Percentiles rank a stretch among this genome's conserved stretches.
Conservation (phyloP, 2,797 vertebrate species). For the Peromyscus aztecus region DNA sequence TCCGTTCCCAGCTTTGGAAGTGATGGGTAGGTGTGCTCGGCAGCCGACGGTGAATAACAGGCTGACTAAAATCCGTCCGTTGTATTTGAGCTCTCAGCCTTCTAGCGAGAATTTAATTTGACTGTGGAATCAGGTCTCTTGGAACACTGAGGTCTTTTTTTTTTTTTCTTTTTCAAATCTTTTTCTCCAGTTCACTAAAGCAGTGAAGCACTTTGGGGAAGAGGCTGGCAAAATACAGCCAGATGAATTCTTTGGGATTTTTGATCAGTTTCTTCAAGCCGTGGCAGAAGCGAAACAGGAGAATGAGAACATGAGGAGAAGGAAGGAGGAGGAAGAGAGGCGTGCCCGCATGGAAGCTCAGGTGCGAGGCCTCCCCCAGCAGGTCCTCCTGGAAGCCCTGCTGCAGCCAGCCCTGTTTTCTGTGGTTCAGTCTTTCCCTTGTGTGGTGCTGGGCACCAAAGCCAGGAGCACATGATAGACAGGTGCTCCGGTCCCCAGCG, state of each 20-base stretch:
- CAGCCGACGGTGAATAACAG: not conserved
- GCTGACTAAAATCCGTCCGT: not conserved
- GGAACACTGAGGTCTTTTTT: not conserved
- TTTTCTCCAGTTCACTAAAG: slow-evolving; percentile 92
- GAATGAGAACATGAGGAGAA: slow-evolving; percentile 97
- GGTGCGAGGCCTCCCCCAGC: slow-evolving; percentile 86
- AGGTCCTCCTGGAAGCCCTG: accelerated
- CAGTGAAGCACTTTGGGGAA: slow-evolving; percentile 97
- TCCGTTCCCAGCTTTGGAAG: slow-evolving; percentile 28
- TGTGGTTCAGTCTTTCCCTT: not conserved
- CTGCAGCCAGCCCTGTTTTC: not conserved
- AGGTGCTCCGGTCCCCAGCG: not conserved
- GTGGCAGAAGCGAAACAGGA: slow-evolving; percentile 97
- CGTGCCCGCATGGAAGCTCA: slow-evolving; percentile 97
- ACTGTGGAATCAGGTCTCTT: not conserved
- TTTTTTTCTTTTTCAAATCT: not conserved
- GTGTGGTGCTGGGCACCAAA: not conserved
- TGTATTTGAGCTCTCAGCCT: not conserved
- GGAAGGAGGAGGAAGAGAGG: slow-evolving; percentile 98
- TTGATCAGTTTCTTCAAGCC: slow-evolving; percentile 98
- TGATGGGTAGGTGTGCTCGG: not conserved
- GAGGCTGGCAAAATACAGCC: slow-evolving; percentile 96
- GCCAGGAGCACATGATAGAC: not conserved
- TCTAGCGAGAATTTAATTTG: not conserved
- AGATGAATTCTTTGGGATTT: slow-evolving; percentile 99